A percentile compares a stretch with the other conserved stretches of the same genome.
Conservation (phyloP, 2,797 vertebrate genomes). For the Menidia menidia region DNA sequence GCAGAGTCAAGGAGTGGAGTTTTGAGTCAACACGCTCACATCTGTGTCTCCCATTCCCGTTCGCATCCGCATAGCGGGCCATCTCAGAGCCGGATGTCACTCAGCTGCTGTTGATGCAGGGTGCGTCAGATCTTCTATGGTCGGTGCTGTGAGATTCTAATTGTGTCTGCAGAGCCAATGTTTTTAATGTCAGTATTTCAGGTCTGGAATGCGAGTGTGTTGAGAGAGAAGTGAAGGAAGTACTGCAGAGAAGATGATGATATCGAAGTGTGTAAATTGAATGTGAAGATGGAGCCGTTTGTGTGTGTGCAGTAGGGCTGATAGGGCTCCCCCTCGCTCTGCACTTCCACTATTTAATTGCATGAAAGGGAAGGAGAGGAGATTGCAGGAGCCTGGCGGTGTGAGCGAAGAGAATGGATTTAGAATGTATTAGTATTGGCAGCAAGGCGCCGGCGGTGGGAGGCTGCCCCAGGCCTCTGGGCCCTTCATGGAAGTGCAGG, state of each 20-base stretch:
- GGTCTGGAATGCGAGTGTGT: constrained; percentile 69
- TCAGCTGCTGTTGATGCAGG: constrained; percentile 64
- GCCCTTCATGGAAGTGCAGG: constrained; percentile 81
- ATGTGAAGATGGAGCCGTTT: constrained; percentile 79
- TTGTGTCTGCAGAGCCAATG: constrained; percentile 77
- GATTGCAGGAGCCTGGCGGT: constrained; percentile 81
- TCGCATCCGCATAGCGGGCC: constrained; percentile 60
- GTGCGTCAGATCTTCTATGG: constrained; percentile 72
- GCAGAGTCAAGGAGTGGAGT: constrained; percentile 72
- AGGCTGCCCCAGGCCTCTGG: constrained; percentile 76
- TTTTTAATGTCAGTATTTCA: constrained; percentile 81
- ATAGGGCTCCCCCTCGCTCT: constrained; percentile 82
- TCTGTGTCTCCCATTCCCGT: constrained; percentile 39
- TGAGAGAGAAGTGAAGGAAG: constrained; percentile 73
- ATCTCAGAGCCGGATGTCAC: constrained; percentile 59
- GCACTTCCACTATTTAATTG: constrained; percentile 86
- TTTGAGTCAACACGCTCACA: constrained; percentile 59
- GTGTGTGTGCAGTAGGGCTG: constrained; percentile 80
- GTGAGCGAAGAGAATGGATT: constrained; percentile 85
- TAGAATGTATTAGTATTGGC: constrained; percentile 86
- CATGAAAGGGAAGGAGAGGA: constrained; percentile 84
- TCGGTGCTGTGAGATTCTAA: constrained; percentile 75
- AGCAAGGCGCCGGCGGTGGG: constrained; percentile 79
- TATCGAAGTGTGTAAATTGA: constrained; percentile 84
- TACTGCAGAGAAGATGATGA: constrained; percentile 80